Base-by-base conservation (phyloP, 2,113 vertebrate genomes). In the Psittacara wagleri region DNA sequence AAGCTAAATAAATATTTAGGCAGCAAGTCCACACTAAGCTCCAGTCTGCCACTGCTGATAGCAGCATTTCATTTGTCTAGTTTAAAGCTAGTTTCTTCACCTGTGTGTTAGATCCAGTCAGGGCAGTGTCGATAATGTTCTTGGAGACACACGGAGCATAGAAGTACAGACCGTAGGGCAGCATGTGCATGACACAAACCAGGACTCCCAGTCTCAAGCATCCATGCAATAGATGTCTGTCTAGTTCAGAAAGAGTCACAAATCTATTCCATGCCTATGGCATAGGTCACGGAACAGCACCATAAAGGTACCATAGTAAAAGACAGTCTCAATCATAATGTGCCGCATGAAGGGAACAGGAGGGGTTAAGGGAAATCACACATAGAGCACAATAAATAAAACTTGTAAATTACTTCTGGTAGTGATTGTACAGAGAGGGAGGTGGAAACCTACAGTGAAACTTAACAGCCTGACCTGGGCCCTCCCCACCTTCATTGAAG, bases 1-100 rank as follows among this genome's bases (percentile, higher is more conserved):
- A 74, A 90, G 52, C 67, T 82, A 75, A 93, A 94, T 87, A 63
- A 89, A 76, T 64, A 91, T 55, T 51, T 78, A 87, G 74, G 87
- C 66, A 90, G 74, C 0, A 1, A 96, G 90, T 77, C 90, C 86
- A 90, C 63, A 29, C 13, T 5, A 23, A 94, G 74, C 77, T 94
- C 37, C 76, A 81, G 91, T 90, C 92, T 94, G 86, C 73, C 69
- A 76, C 86, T 61, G 43, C 19, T 35, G 66, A 54, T 4, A 64
- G 81, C 61, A 25, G 27, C 41, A 81, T 70, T 95, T 88, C 19
- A 49, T 74, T 67, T 52, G 24, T 63, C 64, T n/a, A 17, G 27
- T 73, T 88, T 69, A 51, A 66, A 79, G 49, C 77, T 72, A 35
- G 7, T 59, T 92, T 57, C 27, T 86, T 15, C 5, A 1, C 20